Base-by-base conservation (phyloP, 2,888 invertebrate genomes). In the Drosophila borealis region DNA sequence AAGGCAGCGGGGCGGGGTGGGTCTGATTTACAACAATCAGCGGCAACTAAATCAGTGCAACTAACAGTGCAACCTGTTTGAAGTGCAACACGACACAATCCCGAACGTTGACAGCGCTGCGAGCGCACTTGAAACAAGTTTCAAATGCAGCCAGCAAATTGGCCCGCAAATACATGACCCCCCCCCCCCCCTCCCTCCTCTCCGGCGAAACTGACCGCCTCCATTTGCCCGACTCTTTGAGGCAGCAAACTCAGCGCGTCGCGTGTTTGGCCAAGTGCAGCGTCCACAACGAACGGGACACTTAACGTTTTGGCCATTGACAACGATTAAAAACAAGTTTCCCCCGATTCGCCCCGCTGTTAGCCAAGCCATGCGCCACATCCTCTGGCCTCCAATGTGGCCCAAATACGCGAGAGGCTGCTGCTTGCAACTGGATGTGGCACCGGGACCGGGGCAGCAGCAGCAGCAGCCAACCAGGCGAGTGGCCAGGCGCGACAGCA, bases 271-370 rank as follows among this genome's bases (percentile, higher is more conserved):
- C 53, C 57, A 70, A 69, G 75, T 67, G 72, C 80, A 55, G 60
- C 67, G 39, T 49, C 70, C 57, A 59, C 46, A 60, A 36, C 70
- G 55, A 89, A 89, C 88, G 88, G 88, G 86, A 86, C 88, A 88
- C 88, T 85, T 80, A 82, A 82, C 85, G 89, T 89, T 89, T 84
- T 84, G 85, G 88, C 83, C 81, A 85, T 85, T 85, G 85, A 89
- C 85, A 85, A 82, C 85, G 89, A 85, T 85, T 85, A 85, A 89
- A 86, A 86, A 86, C 85, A 66, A 82, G 85, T 86, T 86, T 85
- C 41, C 64, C 45, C 50, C n/a, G n/a, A n/a, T n/a, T n/a, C n/a
- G n/a, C n/a, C 13, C 14, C 44, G 41, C 41, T 13, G 10, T 33
- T 36, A 17, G 33, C 37, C 53, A 2, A 29, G 29, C 14, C 10